Evolutionary conservation across 2,888 invertebrate genomes (phyloP).

Genomic region (Pantelozetes paolii): DNA sequence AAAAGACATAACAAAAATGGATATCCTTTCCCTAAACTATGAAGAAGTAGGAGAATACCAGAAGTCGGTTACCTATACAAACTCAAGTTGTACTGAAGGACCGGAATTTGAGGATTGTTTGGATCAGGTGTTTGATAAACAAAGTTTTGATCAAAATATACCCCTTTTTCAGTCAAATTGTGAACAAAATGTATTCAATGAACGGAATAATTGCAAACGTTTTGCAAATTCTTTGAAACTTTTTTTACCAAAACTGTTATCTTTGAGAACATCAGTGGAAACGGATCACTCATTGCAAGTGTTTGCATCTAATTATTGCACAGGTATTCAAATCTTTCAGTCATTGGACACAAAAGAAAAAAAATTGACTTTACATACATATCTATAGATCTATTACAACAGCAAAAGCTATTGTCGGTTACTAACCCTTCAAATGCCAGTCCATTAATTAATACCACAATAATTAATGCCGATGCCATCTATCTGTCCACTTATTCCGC

Average conservation of each 20-base stretch:
- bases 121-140: not conserved
- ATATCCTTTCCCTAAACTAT: too few relatives aligned
- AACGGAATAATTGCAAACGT: constrained; percentile 77
- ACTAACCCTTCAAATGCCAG: constrained; percentile 6
- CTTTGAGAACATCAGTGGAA: constrained; percentile 74
- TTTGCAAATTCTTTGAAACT: constrained; percentile 72
- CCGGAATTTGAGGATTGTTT: constrained; percentile 14
- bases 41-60: constrained; percentile 27
- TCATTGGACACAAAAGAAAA: not conserved
- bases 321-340: constrained; percentile 57
- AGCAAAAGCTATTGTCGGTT: constrained; percentile 42
- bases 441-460: constrained; percentile 50
- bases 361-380: not conserved
- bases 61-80: not conserved
- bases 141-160: too few relatives aligned
- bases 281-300: constrained; percentile 86
- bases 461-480: constrained; percentile 91
- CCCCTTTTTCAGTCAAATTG: not conserved
- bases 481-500: constrained; percentile 85
- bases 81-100: constrained; percentile 14
- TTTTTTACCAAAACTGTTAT: constrained; percentile 69
- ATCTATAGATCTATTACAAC: constrained; percentile 43
- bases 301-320: constrained; percentile 84
- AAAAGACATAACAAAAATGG: too few relatives aligned
- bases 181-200: constrained; percentile 52